phyloP scores from a whole-genome alignment of 2,888 invertebrate species.

The Scaptomyza parva region DNA sequence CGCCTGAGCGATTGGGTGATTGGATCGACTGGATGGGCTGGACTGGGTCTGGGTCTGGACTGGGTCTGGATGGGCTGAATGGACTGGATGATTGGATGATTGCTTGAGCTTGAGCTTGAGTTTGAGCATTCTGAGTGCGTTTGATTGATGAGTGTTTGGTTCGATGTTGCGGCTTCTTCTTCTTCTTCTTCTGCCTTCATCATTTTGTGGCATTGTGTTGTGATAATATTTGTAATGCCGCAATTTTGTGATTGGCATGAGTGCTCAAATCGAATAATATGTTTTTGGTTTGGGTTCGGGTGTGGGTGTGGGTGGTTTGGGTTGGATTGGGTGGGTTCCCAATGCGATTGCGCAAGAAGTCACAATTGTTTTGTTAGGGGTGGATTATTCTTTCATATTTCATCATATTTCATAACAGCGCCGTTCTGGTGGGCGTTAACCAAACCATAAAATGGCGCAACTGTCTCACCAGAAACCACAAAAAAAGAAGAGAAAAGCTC shows the following conservation, averaged over 20 bases:
- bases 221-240: conserved; percentile 74
- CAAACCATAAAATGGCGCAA: conserved; percentile 60
- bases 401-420: conserved; percentile 74
- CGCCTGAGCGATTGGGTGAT: conserved; percentile 73
- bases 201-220: conserved; percentile 77
- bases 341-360: conserved; percentile 63
- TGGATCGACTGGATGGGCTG: conserved; percentile 36
- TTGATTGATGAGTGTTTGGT: conserved; percentile 71
- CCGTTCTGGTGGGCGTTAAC: conserved; percentile 45
- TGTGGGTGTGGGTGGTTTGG: neutral
- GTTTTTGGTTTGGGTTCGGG: neutral
- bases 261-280: conserved; percentile 14
- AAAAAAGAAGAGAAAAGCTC: neutral
- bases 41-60: too few species aligned
- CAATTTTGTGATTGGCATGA: conserved; percentile 69
- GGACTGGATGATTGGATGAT: conserved; percentile 64
- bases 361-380: conserved; percentile 21
- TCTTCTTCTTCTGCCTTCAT: conserved; percentile 39
- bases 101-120: conserved; percentile 66
- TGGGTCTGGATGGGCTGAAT: too few species aligned
- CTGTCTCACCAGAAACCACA: neutral
- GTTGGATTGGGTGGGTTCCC: neutral
- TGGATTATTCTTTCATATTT: conserved; percentile 72
- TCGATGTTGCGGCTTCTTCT: conserved; percentile 6
- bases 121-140: conserved; percentile 51